Conservation (phyloP, 2,888 invertebrate species). For the Gasteruption jaculator region DNA sequence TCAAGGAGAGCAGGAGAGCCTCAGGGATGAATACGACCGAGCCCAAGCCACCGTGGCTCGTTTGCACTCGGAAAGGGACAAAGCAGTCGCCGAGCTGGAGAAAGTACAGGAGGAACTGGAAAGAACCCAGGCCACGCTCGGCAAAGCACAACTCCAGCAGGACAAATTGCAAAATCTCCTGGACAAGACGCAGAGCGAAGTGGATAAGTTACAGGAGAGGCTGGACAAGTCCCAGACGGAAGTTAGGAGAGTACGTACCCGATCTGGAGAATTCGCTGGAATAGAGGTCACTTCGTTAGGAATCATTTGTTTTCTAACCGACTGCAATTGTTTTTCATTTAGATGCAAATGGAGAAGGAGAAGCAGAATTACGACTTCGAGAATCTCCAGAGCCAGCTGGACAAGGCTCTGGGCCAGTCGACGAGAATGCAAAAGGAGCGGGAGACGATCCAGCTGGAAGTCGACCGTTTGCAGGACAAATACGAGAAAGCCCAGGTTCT, state of each 20-base stretch:
- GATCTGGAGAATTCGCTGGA: too few relatives aligned
- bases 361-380: slow-evolving; percentile 88
- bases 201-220: slow-evolving; percentile 85
- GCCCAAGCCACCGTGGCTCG: slow-evolving; percentile 79
- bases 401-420: slow-evolving; percentile 83
- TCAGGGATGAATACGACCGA: slow-evolving; percentile 88
- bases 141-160: slow-evolving; percentile 86
- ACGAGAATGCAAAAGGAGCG: slow-evolving; percentile 86
- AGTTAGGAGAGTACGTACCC: slow-evolving; percentile 68
- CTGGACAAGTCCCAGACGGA: slow-evolving; percentile 79
- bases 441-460: slow-evolving; percentile 78
- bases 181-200: slow-evolving; percentile 86
- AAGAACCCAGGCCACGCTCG: slow-evolving; percentile 81
- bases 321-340: too few relatives aligned
- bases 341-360: slow-evolving; percentile 87
- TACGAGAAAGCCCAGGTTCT: slow-evolving; percentile 86
- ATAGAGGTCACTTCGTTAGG: too few relatives aligned
- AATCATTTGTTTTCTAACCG: too few relatives aligned
- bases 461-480: slow-evolving; percentile 83
- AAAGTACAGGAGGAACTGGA: slow-evolving; percentile 86
- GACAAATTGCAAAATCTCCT: slow-evolving; percentile 86
- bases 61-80: slow-evolving; percentile 83
- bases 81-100: slow-evolving; percentile 78
- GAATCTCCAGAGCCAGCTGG: slow-evolving; percentile 83
- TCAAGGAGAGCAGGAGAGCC: slow-evolving; percentile 88